These are phyloP conservation scores for Phallusia fumigata DNA, from an alignment of 23 tunicate genomes.

Conservation along the genomic window DNA sequence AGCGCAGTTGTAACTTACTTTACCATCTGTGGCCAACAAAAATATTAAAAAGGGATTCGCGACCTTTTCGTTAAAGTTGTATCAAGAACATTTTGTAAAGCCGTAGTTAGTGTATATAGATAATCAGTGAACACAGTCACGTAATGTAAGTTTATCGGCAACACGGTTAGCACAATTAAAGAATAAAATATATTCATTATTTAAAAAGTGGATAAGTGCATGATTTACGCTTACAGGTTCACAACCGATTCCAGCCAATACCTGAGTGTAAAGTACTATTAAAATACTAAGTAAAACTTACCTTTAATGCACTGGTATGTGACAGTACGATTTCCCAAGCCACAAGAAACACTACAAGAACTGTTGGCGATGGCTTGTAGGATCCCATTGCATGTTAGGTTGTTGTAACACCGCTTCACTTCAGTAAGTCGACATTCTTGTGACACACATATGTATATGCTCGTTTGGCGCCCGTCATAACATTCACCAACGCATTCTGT, in stretches of 20 bases:
- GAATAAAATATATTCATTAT: too few species aligned
- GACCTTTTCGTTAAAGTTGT: too few species aligned
- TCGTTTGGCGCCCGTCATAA: not conserved
- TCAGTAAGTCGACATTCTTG: not conserved
- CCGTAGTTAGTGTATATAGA: too few species aligned
- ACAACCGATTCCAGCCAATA: too few species aligned
- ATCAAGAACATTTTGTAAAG: too few species aligned
- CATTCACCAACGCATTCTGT: not conserved
- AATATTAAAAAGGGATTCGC: too few species aligned
- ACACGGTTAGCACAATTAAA: too few species aligned
- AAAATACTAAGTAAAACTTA: not conserved
- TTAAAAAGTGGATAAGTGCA: too few species aligned
- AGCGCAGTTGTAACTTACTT: not conserved
- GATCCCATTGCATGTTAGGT: not conserved
- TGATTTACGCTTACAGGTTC: too few species aligned
- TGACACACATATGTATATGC: not conserved
- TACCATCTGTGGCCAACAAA: not conserved
- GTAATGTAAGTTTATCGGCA: too few species aligned
- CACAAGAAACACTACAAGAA: slow-evolving; percentile 7
- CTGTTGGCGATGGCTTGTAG: not conserved
- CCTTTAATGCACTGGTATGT: not conserved
- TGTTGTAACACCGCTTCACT: not conserved
- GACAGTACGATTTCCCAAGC: not conserved
- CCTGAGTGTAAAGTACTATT: too few species aligned
- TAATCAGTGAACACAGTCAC: too few species aligned